These are phyloP conservation scores for Aldrovandia affinis DNA, from an alignment of 2,797 vertebrate genomes.

Conservation along the genomic window DNA sequence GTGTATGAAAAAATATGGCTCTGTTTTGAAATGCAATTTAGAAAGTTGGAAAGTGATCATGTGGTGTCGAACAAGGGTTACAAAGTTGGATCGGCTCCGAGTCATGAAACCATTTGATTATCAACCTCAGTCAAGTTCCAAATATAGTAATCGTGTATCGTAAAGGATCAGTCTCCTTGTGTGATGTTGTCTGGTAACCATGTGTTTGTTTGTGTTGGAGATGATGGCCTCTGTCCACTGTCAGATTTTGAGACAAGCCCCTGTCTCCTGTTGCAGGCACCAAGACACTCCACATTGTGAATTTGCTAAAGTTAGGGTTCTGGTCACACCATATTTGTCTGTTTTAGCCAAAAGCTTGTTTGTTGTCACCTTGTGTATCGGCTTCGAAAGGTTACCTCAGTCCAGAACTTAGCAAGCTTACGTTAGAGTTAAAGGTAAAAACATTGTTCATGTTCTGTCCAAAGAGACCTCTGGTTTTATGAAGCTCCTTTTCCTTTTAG, in stretches of 20 bases:
- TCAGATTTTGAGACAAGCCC: neutral
- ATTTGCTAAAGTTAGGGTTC: neutral
- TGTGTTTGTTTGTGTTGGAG: conserved; percentile 38
- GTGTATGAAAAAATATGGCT: too few species aligned
- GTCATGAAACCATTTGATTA: neutral
- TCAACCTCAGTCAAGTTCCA: neutral
- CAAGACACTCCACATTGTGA: neutral
- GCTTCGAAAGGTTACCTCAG: neutral
- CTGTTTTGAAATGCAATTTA: neutral
- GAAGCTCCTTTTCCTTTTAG: neutral
- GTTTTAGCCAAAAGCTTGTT: neutral
- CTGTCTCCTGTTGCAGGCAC: conserved; percentile 1
- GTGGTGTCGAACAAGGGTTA: neutral
- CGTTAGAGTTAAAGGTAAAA: neutral
- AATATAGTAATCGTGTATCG: neutral
- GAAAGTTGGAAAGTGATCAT: neutral
- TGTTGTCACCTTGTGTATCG: neutral
- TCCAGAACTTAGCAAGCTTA: neutral
- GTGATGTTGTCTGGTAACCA: conserved; percentile 25
- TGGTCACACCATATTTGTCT: neutral
- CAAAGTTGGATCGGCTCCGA: neutral
- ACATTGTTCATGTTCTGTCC: neutral
- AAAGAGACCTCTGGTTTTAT: neutral
- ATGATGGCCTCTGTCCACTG: conserved; percentile 10
- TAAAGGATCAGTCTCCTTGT: neutral